Conservation (phyloP, 2,888 invertebrate species). For the Diplolepis rosae region DNA sequence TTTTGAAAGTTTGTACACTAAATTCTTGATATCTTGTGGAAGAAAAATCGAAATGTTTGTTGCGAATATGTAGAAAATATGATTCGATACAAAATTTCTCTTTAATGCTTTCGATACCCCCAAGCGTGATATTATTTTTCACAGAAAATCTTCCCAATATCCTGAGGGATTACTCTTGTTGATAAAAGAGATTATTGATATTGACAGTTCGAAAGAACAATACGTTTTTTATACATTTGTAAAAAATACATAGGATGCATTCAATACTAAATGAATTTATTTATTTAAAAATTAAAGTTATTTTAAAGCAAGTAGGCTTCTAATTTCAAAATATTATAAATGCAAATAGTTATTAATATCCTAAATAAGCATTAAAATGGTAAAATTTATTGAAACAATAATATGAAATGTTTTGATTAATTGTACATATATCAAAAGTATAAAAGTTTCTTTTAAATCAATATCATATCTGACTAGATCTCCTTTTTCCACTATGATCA, state of each 20-base stretch:
- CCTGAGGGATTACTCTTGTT: neutral
- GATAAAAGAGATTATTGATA: neutral
- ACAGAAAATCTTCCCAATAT: neutral
- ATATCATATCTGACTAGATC: neutral
- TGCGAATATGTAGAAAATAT: neutral
- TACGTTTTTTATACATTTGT: no score
- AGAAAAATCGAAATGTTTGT: constrained; percentile 9
- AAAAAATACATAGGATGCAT: no score
- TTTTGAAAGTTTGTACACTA: neutral
- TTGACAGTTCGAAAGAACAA: neutral
- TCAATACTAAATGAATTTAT: no score
- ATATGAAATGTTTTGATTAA: no score
- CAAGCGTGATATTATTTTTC: constrained; percentile 15
- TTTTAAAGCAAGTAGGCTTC: no score
- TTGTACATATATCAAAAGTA: no score
- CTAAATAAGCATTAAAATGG: no score
- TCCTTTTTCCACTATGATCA: neutral
- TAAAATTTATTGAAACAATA: no score
- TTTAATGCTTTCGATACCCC: neutral
- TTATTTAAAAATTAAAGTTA: no score
- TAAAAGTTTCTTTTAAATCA: neutral
- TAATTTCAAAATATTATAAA: no score
- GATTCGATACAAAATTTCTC: neutral
- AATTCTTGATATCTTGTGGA: neutral
- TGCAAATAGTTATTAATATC: no score